Percentiles rank a stretch among this genome's conserved stretches.
phyloP scores from a whole-genome alignment of 64 coral and sea anemone species.

The Stichodactyla mertensii region DNA sequence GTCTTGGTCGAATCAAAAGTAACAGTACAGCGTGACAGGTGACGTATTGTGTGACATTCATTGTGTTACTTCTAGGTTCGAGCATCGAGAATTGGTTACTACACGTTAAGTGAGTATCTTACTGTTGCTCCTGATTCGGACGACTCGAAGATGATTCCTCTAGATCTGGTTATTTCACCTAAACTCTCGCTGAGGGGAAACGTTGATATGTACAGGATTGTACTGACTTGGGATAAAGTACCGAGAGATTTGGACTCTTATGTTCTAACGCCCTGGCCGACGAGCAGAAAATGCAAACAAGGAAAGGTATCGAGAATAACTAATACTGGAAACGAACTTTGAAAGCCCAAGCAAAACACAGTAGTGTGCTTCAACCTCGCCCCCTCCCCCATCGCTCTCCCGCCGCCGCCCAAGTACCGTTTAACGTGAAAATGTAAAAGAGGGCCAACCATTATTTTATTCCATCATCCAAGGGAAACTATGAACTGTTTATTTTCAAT shows the following conservation, averaged over 20 bases:
- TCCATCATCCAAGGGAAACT: no score
- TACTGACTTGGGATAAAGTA: slow-evolving; percentile 64
- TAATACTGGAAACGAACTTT: no score
- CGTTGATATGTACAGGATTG: slow-evolving; percentile 64
- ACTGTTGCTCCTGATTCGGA: slow-evolving; percentile 31
- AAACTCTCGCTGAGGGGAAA: slow-evolving; percentile 50
- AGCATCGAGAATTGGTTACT: slow-evolving; percentile 72
- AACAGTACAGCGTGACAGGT: not conserved
- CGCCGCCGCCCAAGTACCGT: no score
- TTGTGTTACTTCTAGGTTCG: slow-evolving; percentile 37
- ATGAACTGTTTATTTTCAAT: no score
- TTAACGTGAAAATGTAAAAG: no score
- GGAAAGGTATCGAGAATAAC: slow-evolving; percentile 40
- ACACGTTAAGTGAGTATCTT: slow-evolving; percentile 57
- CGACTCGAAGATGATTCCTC: slow-evolving; percentile 44
- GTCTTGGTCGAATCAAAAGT: not conserved
- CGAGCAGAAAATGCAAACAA: slow-evolving; percentile 13
- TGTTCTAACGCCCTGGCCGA: slow-evolving; percentile 49
- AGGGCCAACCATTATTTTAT: no score
- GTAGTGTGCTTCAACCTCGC: not conserved
- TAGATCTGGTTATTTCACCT: slow-evolving; percentile 69
- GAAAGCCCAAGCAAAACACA: no score
- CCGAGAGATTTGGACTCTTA: slow-evolving; percentile 77
- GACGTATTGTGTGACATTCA: not conserved
- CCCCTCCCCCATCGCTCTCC: no score